Evolutionary conservation across 2,888 invertebrate species (phyloP), one percentile per base, ranked within the genome.

Genomic region (Amblyteles armatorius): DNA sequence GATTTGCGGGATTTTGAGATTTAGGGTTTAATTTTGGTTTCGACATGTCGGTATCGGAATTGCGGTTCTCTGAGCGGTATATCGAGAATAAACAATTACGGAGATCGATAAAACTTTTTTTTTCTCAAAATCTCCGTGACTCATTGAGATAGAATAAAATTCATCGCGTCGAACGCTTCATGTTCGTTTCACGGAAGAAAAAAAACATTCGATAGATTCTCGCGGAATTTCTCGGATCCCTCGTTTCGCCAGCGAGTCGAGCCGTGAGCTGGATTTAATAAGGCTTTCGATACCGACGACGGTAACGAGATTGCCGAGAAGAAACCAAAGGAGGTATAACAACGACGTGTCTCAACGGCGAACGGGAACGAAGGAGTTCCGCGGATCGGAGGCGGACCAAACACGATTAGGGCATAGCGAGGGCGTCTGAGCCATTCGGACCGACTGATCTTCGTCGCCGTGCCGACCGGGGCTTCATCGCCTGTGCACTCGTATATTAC

Each of bases 301-400:
- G 44, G 82, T 93, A 93, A 93, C 91, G 89, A 92, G 93, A 93
- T 93, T 93, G 91, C 90, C 90, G 87, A 91, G 92, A 90, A 85
- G 93, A 93, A 93, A 93, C 93, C 93, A 92, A 93, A 92, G 90
- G 92, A 93, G 60, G 92, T 93, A 44, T 44, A 92, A 87, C 88
- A 90, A 89, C 90, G 89, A 91, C 91, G 91, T 91, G 91, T 87
- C 88, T 88, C 86, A 52, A 52, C 52, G 67, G 71, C 60, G 44
- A 80, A 74, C 71, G 44, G 60, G 65, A 86, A 79, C 76, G 77
- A 85, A 87, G 83, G 74, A 81, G 78, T 89, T 89, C 85, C 87
- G 44, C 44, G 91, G 87, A 89, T 85, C 87, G 91, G 87, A 91
- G 92, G 88, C 91, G 88, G 89, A 88, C 91, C 89, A 91, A 92